Evolutionary conservation across 2,113 vertebrate species (phyloP).

Genomic region (Melospiza georgiana): DNA sequence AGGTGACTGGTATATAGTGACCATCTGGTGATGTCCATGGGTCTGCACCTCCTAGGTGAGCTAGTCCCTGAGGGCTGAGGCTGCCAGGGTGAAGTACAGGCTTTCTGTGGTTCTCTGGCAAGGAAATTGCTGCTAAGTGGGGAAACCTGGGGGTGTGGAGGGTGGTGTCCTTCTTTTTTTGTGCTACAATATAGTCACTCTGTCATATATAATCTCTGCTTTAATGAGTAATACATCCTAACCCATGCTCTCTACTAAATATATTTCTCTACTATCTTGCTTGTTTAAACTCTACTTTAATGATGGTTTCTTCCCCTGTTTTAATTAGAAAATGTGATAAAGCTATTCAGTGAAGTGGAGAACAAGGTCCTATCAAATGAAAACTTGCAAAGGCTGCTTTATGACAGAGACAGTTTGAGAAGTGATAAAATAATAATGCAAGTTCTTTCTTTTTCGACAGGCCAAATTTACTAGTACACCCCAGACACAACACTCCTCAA

Average conservation of each 20-base stretch:
- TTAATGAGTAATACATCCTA: background rate
- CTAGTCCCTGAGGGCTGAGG: background rate
- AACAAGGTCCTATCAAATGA: background rate
- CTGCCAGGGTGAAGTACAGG: background rate
- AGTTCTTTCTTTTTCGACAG: background rate
- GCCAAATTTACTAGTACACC: background rate
- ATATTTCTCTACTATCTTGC: background rate
- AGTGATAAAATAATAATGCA: constrained; percentile 18
- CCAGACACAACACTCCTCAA: background rate
- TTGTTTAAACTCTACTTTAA: background rate
- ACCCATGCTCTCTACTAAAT: background rate
- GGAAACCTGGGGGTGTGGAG: background rate
- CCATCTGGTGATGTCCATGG: background rate
- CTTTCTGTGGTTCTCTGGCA: background rate
- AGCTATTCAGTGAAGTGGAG: background rate
- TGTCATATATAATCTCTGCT: background rate
- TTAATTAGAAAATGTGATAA: constrained; percentile 3
- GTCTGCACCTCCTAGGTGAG: background rate
- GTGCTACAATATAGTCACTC: background rate
- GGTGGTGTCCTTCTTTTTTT: background rate
- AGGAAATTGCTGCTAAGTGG: background rate
- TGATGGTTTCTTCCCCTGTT: background rate
- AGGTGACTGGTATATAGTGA: accelerated
- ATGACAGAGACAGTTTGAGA: background rate
- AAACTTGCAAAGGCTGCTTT: background rate